Conservation (phyloP, 2,888 invertebrate species). For the Habroteleia sp. region DNA sequence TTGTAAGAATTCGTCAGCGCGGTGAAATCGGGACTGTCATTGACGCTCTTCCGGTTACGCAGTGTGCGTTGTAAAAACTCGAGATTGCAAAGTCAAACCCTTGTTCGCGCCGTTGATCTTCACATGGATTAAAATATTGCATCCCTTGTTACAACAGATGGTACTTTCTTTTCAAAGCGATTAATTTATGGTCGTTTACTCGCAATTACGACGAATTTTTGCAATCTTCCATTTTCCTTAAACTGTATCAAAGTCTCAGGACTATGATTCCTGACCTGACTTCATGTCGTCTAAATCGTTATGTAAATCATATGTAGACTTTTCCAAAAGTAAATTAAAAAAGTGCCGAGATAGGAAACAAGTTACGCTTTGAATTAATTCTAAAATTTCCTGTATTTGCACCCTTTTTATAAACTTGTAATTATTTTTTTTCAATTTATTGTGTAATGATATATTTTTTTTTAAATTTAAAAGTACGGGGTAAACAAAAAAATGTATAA, state of each 20-base stretch:
- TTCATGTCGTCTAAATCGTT: too few species aligned
- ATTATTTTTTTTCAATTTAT: slow-evolving; percentile 15
- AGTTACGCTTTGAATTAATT: slow-evolving; percentile 10
- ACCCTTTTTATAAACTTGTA: slow-evolving; percentile 7
- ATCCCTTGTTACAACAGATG: slow-evolving; percentile 47
- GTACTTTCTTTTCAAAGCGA: slow-evolving; percentile 11
- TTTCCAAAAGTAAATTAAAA: neutral
- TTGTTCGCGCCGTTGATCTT: slow-evolving; percentile 33
- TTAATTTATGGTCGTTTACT: slow-evolving; percentile 7
- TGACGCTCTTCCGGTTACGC: slow-evolving; percentile 57
- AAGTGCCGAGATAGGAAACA: neutral
- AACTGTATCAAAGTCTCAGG: too few species aligned
- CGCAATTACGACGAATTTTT: slow-evolving; percentile 5
- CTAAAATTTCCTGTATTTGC: slow-evolving; percentile 7
- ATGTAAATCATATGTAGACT: too few species aligned
- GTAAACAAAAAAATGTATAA: too few species aligned
- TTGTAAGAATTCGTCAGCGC: slow-evolving; percentile 34
- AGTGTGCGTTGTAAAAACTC: slow-evolving; percentile 34
- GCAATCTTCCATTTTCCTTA: neutral
- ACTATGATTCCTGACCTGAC: too few species aligned
- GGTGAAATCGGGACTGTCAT: slow-evolving; percentile 49
- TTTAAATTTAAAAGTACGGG: too few species aligned
- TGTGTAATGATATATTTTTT: too few species aligned
- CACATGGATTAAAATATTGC: slow-evolving; percentile 41
- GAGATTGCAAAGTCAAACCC: slow-evolving; percentile 38